Percentiles rank a stretch among this genome's conserved stretches.
phyloP scores from a whole-genome alignment of 37 sponge, comb jelly and placozoan genomes.

The Petrosia ficiformis region DNA sequence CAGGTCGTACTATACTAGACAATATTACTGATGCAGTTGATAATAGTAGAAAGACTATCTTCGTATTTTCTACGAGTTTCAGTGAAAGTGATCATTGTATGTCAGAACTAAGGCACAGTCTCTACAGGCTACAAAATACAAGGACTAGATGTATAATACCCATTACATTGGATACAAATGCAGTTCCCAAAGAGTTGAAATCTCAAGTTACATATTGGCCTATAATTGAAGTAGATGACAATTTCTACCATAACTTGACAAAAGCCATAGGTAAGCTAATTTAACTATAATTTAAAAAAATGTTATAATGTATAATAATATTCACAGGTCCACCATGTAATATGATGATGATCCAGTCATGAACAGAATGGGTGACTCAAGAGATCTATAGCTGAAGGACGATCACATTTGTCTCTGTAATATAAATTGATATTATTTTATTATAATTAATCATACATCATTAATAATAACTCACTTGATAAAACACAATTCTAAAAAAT shows the following conservation, averaged over 20 bases:
- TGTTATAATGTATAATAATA: neutral
- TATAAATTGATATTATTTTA: neutral
- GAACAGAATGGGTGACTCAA: conserved; percentile 55
- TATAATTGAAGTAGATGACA: neutral
- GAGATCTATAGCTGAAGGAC: conserved; percentile 65
- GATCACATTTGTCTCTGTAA: conserved; percentile 40
- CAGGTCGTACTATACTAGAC: conserved; percentile 14
- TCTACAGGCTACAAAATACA: conserved; percentile 18
- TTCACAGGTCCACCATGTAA: too few relatives aligned
- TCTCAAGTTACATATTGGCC: conserved; percentile 1
- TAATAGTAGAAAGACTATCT: conserved; percentile 43
- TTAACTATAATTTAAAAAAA: neutral
- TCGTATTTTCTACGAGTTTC: conserved; percentile 33
- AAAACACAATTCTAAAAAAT: conserved; percentile 64
- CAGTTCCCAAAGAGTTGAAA: conserved; percentile 25
- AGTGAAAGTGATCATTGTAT: conserved; percentile 24
- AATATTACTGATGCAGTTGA: conserved; percentile 26
- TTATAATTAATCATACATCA: too few relatives aligned
- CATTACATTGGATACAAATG: neutral
- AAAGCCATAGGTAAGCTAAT: neutral
- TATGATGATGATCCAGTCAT: too few relatives aligned
- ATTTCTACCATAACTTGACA: neutral
- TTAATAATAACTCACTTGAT: conserved; percentile 34
- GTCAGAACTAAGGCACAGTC: conserved; percentile 22
- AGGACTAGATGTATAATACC: conserved; percentile 42